Evolutionary conservation across 2,797 vertebrate species (phyloP).

Genomic region (Phyllotis vaccarum): DNA sequence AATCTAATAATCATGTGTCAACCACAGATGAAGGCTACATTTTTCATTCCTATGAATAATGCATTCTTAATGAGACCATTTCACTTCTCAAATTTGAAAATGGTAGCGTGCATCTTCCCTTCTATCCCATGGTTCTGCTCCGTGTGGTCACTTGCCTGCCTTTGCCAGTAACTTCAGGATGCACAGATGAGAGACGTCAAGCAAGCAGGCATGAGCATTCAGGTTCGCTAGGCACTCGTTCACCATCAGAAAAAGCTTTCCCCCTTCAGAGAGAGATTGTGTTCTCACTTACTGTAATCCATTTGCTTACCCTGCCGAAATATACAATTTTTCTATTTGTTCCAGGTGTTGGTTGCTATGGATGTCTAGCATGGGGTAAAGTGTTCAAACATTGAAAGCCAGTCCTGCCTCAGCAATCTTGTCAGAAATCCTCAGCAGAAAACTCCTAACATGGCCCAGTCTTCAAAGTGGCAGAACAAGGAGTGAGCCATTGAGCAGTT

Average conservation of each 20-base stretch:
- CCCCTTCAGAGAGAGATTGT: not conserved
- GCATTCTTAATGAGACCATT: constrained; percentile 68
- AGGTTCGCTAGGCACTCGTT: not conserved
- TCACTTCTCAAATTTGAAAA: constrained; percentile 45
- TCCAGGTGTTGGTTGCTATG: constrained; percentile 14
- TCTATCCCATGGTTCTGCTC: not conserved
- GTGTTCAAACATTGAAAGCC: constrained; percentile 58
- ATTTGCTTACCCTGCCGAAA: constrained; percentile 28
- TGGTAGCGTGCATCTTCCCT: not conserved
- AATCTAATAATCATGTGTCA: constrained; percentile 75
- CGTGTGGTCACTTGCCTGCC: not conserved
- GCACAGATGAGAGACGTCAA: not conserved
- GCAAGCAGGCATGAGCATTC: not conserved
- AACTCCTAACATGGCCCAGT: constrained; percentile 48
- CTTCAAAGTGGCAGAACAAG: constrained; percentile 69
- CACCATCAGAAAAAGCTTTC: constrained; percentile 11
- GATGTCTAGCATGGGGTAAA: constrained; percentile 45
- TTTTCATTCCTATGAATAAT: constrained; percentile 74
- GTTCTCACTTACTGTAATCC: not conserved
- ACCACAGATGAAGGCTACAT: constrained; percentile 47
- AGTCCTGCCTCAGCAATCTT: constrained; percentile 50
- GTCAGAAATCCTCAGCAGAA: constrained; percentile 52
- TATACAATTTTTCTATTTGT: constrained; percentile 51
- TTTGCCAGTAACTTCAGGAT: not conserved
- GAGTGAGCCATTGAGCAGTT: constrained; percentile 63